Evolutionary conservation across 2,888 invertebrate genomes (phyloP).

Genomic region (Chromoteleia sp.): DNA sequence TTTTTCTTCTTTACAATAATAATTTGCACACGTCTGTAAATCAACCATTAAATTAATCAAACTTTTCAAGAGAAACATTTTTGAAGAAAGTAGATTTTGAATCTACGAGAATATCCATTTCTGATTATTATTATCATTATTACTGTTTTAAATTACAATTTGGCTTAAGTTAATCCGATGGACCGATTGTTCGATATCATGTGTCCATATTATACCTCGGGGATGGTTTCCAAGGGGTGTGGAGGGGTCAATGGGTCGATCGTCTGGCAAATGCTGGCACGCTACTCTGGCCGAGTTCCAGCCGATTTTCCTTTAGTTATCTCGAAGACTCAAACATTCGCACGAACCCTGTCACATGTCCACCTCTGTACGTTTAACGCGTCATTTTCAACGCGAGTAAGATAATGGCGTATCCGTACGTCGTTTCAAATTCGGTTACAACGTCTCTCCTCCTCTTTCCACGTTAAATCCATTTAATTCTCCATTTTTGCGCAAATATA

Average conservation of each 20-base stretch:
- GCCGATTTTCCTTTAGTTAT: slow-evolving; percentile 70
- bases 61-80: no score
- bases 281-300: slow-evolving; percentile 73
- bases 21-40: no score
- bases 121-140: background rate
- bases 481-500: background rate
- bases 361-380: slow-evolving; percentile 19
- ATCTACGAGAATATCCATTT: no score
- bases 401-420: background rate
- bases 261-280: slow-evolving; percentile 73
- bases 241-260: slow-evolving; percentile 49
- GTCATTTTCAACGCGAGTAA: slow-evolving; percentile 3
- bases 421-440: slow-evolving; percentile 8
- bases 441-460: background rate
- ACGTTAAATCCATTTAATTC: background rate
- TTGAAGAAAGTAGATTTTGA: no score
- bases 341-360: slow-evolving; percentile 36
- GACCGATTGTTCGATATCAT: slow-evolving; percentile 26
- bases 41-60: no score
- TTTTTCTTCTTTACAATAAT: no score
- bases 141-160: background rate
- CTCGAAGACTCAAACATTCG: slow-evolving; percentile 41
- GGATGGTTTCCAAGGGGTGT: slow-evolving; percentile 3
- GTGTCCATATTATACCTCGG: slow-evolving; percentile 29
- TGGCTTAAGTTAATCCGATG: slow-evolving; percentile 12